Evolutionary conservation across 2,797 vertebrate species (phyloP), one percentile per base, ranked within the genome.

Genomic region (Danionella dracula): DNA sequence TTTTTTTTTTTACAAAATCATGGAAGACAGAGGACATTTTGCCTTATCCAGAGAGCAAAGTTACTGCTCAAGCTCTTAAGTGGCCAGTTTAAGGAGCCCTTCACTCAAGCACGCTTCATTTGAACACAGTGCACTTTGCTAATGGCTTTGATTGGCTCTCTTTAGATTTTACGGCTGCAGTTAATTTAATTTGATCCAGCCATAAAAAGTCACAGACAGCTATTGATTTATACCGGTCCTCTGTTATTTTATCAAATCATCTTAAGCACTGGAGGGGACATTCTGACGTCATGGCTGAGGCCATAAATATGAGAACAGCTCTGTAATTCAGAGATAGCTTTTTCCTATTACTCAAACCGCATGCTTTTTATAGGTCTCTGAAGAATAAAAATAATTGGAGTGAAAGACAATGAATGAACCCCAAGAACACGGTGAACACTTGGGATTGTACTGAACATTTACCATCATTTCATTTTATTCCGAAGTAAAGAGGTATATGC

Each of bases 171-270:
- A 88, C 76, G 73, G 78, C 41, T 72, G 60, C 72, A 80, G 86
- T 88, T 89, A 89, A 90, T 89, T 83, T 79, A 89, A 86, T 83
- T 86, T 76, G 72, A 81, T 79, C 57, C 72, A 82, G 82, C 79
- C 76, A 75, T 88, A 84, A 85, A 80, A 86, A 80, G 38, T 46
- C 53, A 73, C 17, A 21, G 76, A 31, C 32, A 10, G 73, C 61
- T 82, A 88, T 85, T 82, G 84, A 89, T 85, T 82, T 51, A 65
- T 11, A 1, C 1, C 62, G 44, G 59, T 29, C 68, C 71, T 58
- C 51, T 58, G 54, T 78, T 78, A 79, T 76, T 64, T 66, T 56
- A 56, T 80, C 64, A 86, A 83, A 84, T 79, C 48, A 80, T 79
- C 81, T 76, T 31, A 73, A 68, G 50, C 37, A 64, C 23, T n/a